These are phyloP conservation scores for Heterochromis multidens DNA, from an alignment of 2,113 vertebrate species.

Conservation along the genomic window DNA sequence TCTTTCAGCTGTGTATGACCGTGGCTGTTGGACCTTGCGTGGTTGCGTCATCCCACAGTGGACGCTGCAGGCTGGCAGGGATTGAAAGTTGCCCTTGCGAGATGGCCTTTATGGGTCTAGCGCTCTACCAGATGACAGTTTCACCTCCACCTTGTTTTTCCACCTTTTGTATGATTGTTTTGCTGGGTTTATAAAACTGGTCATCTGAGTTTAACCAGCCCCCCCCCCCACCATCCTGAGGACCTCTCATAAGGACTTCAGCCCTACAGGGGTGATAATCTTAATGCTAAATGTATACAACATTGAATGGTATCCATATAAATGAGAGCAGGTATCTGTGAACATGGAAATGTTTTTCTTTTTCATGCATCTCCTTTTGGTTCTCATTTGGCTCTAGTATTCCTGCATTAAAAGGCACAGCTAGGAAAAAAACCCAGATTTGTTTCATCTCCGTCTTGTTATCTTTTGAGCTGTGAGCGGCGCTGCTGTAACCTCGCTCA, in stretches of 20 bases:
- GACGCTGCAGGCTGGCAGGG: neutral
- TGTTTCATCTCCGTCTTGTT: neutral
- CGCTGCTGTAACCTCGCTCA: neutral
- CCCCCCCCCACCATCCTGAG: neutral
- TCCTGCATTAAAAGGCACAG: neutral
- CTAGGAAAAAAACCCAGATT: neutral
- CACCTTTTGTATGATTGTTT: too few species aligned
- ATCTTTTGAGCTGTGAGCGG: neutral
- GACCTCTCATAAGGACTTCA: neutral
- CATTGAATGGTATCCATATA: neutral
- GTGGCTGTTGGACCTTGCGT: neutral
- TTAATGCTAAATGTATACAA: neutral
- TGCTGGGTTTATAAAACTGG: neutral
- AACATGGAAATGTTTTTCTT: neutral
- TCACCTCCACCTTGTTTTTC: too few species aligned
- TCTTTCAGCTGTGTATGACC: too few species aligned
- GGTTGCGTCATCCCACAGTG: neutral
- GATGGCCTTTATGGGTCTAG: neutral
- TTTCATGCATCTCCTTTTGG: neutral
- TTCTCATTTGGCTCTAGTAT: neutral
- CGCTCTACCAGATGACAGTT: too few species aligned
- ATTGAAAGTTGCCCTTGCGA: neutral
- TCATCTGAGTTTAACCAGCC: neutral
- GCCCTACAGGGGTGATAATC: neutral
- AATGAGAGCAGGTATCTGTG: neutral